Evolutionary conservation across 2,888 invertebrate genomes (phyloP), one percentile per base, ranked within the genome.

Genomic region (Chrysodeixis includens): DNA sequence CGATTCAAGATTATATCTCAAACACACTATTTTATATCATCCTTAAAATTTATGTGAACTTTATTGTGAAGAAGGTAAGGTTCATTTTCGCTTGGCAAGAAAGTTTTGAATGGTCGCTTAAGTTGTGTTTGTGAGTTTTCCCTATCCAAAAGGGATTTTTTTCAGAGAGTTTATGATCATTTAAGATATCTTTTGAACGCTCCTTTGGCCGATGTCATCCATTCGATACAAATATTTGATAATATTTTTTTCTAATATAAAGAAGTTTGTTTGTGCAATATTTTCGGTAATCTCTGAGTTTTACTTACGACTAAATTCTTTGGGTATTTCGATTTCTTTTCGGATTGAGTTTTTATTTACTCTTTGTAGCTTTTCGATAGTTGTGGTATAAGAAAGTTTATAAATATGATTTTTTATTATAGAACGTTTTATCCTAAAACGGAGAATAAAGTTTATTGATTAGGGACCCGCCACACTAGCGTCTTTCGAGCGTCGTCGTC

Each of bases 151-250:
- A 83, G 69, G 81, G 85, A 83, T 83, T 84, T 85, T n/a, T 86
- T 83, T 76, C 78, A 71, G 84, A 81, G 80, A 84, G 79, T 87
- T 87, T 87, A 87, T 82, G 83, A 81, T 69, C 83, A 72, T 81
- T 86, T 84, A 81, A 80, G 83, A 82, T 85, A 85, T 85, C 83
- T 83, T 58, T 62, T 30, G 71, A 71, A 73, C 78, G 69, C 54
- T 75, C 51, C 53, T 62, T 55, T 44, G 62, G 68, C 70, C 64
- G 70, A 70, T 71, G 70, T 77, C 70, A 65, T 74, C 61, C 70
- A 62, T 76, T 66, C 69, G 66, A 69, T 74, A 69, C 52, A 71
- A 72, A 78, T 72, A 72, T 72, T 74, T 65, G 73, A 69, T 73
- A 74, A 74, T 81, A 77, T 76, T 76, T 76, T 76, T 74, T 81